Evolutionary conservation across 92 coral and sea anemone genomes (phyloP), one percentile per base, ranked within the genome.

Genomic region (Isaurus tuberculatus): DNA sequence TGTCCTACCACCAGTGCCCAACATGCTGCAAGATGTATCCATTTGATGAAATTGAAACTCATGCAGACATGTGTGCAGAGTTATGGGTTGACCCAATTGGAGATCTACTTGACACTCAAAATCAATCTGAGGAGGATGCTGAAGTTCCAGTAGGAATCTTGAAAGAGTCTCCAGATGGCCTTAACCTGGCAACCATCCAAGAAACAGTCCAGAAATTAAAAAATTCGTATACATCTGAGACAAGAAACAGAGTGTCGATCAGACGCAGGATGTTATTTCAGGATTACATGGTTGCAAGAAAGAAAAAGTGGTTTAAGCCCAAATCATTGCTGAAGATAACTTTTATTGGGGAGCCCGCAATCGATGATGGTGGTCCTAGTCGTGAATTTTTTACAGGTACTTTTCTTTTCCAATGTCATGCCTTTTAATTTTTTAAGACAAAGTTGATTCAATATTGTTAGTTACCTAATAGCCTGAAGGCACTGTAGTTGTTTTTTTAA

Each of bases 361-460:
- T 91, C 1, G 95, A 89, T 83, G 95, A 87, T 81, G 96, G 96
- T 49, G 96, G 93, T 49, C 92, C 95, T 31, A 78, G 49, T 8
- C 88, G 93, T 46, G 91, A 92, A 83, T 92, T 92, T 74, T 88
- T 90, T 31, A 79, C 95, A 90, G 95, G 93, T 92, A 70, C 15
- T 69, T 69, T 69, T 17, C 27, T 69, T 69, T 37, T 68, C 27
- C 46, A 33, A 68, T 61, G 30, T 61, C 67, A 23, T 61, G 67
- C 67, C 67, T 61, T 61, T 61, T 57, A 75, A 53, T 66, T n/a
- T 68, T 32, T 58, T 81, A 67, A 46, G 86, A 81, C 33, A 73
- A 73, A 23, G 58, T 81, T 65, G 79, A 73, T 75, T 75, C 65
- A 65, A 75, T 27, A 58, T 65, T 28, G 65, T 75, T 25, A 65